phyloP scores from a whole-genome alignment of 37 sponge, comb jelly and placozoan species.

The Ephydatia muelleri region DNA sequence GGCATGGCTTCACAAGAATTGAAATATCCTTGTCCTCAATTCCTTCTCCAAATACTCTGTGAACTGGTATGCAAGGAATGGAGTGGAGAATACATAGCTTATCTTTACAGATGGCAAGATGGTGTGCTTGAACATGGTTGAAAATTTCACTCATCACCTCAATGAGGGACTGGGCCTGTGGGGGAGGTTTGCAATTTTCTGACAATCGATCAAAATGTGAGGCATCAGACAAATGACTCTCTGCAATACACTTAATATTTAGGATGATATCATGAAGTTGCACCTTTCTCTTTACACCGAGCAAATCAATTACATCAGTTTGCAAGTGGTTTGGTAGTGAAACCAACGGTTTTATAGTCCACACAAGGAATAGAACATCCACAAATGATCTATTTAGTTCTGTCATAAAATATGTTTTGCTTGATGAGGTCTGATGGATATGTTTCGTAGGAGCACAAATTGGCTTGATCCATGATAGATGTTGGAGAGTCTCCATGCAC shows the following conservation, averaged over 20 bases:
- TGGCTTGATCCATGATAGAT: constrained; percentile 33
- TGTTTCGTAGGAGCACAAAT: not conserved
- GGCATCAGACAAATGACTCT: constrained; percentile 5
- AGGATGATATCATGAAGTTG: constrained; percentile 25
- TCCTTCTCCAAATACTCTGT: no score
- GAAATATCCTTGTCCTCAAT: no score
- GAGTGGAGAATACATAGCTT: no score
- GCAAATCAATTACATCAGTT: no score
- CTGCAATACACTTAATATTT: constrained; percentile 31
- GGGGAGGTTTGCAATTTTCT: not conserved
- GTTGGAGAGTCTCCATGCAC: not conserved
- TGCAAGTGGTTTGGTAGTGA: not conserved
- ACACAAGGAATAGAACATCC: constrained; percentile 28
- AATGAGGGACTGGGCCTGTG: not conserved
- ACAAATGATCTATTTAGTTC: no score
- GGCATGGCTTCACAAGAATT: constrained; percentile 46
- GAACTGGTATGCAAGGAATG: no score
- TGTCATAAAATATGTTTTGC: no score
- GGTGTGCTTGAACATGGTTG: not conserved
- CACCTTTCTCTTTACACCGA: not conserved
- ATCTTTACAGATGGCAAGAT: no score
- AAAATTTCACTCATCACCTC: not conserved
- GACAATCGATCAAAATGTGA: constrained; percentile 31
- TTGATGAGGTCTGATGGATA: no score
- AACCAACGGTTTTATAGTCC: constrained; percentile 58